Conservation (phyloP, 2,797 vertebrate species). For the Onychomys arenicola region DNA sequence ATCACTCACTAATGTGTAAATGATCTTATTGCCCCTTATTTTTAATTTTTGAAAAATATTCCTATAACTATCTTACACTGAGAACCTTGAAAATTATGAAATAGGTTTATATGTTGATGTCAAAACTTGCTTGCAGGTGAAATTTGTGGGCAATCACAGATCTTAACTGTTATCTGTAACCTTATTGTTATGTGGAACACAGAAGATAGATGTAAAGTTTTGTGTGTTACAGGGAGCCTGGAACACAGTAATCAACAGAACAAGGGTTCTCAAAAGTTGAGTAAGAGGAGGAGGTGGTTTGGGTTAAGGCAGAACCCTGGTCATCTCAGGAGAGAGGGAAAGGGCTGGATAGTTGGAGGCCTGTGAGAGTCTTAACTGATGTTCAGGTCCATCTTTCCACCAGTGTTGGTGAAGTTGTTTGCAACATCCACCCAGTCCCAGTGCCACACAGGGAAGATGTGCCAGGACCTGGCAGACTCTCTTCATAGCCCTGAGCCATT, state of each 20-base stretch:
- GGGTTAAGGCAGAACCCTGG: background rate
- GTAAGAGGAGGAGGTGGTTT: background rate
- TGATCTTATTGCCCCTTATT: conserved; percentile 9
- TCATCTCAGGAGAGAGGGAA: background rate
- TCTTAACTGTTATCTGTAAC: background rate
- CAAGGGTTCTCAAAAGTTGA: background rate
- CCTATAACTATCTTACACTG: background rate
- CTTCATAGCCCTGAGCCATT: conserved; percentile 42
- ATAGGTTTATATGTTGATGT: background rate
- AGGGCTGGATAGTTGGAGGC: background rate
- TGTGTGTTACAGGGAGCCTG: background rate
- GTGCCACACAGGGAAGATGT: background rate
- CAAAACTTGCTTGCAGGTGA: background rate
- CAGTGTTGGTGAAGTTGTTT: background rate
- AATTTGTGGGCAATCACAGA: background rate
- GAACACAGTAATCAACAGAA: background rate
- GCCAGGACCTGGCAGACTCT: background rate
- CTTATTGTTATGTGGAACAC: background rate
- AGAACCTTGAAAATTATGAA: conserved; percentile 19
- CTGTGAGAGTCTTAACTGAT: background rate
- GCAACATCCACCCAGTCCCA: background rate
- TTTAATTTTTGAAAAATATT: background rate
- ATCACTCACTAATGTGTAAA: background rate
- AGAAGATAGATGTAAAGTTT: background rate
- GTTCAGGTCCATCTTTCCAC: background rate